Evolutionary conservation across 2,797 vertebrate species (phyloP).

Genomic region (Tadarida brasiliensis): DNA sequence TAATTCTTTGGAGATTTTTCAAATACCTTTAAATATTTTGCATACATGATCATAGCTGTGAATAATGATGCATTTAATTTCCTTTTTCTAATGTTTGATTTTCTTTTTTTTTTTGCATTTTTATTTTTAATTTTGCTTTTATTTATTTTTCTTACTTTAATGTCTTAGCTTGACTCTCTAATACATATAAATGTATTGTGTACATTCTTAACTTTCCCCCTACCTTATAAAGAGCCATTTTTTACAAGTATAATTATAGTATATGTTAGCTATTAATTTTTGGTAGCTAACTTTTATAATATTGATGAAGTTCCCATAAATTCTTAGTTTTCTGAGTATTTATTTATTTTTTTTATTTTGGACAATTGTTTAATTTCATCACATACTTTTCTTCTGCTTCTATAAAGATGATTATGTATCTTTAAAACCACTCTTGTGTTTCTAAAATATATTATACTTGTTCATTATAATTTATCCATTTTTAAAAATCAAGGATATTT

Average conservation of each 20-base stretch:
- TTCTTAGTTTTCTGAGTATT: not conserved
- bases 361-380: too few species aligned
- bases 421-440: not conserved
- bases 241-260: not conserved
- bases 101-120: not conserved
- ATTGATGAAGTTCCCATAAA: not conserved
- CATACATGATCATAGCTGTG: not conserved
- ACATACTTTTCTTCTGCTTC: too few species aligned
- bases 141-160: not conserved
- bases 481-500: not conserved
- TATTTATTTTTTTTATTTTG: too few species aligned
- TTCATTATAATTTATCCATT: not conserved
- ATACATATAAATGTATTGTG: not conserved
- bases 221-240: not conserved
- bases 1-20: not conserved
- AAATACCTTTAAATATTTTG: not conserved
- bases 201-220: not conserved
- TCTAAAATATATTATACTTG: not conserved
- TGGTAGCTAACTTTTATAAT: not conserved
- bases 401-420: not conserved
- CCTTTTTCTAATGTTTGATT: not conserved
- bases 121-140: not conserved
- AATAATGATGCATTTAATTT: not conserved
- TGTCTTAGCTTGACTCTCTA: not conserved
- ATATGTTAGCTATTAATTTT: not conserved